Conservation (phyloP, 1,140 invertebrate species). For the Pemphigus obesinymphae region DNA sequence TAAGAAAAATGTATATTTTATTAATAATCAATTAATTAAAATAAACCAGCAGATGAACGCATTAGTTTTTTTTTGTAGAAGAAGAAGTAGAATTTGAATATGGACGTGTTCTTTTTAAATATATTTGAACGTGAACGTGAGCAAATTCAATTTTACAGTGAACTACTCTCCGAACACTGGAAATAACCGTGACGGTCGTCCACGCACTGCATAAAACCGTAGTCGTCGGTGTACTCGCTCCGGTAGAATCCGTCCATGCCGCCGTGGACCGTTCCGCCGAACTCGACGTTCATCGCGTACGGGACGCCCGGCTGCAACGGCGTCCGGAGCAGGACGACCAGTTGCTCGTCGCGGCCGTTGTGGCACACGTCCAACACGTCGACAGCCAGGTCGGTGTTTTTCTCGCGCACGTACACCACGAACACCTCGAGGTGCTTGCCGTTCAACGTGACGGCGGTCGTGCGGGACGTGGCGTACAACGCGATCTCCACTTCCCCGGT, state of each 20-base stretch:
- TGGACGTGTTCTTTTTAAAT: no score
- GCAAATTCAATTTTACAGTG: no score
- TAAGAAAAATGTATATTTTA: no score
- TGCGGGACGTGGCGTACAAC: neutral
- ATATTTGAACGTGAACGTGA: no score
- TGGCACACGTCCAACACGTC: rapidly evolving
- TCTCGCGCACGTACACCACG: neutral
- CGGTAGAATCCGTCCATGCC: slow-evolving; percentile 37
- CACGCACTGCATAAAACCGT: no score
- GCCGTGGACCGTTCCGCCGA: neutral
- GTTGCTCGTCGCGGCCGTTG: neutral
- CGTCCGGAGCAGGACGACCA: neutral
- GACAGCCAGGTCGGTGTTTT: neutral
- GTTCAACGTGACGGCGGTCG: neutral
- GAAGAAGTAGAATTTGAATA: no score
- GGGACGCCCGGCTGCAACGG: neutral
- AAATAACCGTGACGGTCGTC: no score
- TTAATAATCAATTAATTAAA: no score
- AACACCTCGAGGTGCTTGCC: neutral
- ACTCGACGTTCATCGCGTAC: slow-evolving; percentile 20
- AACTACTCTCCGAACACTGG: no score
- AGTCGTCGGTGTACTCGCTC: neutral
- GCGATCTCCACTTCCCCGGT: neutral
- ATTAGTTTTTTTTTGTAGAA: no score
- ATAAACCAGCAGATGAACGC: no score